phyloP scores from a whole-genome alignment of 2,888 invertebrate genomes.

The Cephus nigrinus region DNA sequence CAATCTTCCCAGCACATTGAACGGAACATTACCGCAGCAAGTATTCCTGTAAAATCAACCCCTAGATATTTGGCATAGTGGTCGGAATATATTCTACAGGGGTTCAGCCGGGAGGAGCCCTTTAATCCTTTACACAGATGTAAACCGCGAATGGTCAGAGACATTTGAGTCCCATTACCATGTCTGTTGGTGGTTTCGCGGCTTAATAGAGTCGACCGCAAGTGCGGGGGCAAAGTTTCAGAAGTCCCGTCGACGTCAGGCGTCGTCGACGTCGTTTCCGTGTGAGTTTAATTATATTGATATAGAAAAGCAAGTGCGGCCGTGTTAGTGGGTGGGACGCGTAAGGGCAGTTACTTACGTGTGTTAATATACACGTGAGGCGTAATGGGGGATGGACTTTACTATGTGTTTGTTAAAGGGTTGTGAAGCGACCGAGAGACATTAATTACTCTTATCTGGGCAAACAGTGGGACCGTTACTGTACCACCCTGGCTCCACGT shows the following conservation, averaged over 20 bases:
- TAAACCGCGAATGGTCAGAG: not conserved
- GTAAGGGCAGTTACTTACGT: not conserved
- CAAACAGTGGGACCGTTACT: conserved; percentile 49
- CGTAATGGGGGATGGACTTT: not conserved
- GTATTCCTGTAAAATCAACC: not conserved
- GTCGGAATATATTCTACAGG: not conserved
- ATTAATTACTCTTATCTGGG: conserved; percentile 58
- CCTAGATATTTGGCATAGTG: not conserved
- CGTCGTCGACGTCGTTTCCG: not conserved
- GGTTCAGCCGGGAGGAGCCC: not conserved
- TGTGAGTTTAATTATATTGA: not conserved
- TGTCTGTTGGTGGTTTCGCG: conserved; percentile 18
- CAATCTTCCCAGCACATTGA: not conserved
- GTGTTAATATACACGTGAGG: not conserved
- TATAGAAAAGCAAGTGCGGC: not conserved
- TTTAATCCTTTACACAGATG: not conserved
- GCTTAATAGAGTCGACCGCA: conserved; percentile 29
- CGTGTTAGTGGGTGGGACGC: not conserved
- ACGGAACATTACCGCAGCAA: not conserved
- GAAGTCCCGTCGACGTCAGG: not conserved
- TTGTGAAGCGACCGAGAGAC: conserved; percentile 25
- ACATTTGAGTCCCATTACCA: not conserved
- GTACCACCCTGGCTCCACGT: not conserved
- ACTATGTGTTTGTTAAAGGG: not conserved
- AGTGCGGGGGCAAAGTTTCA: not conserved